phyloP scores from a whole-genome alignment of 2,888 invertebrate species.

The Pseudanteris insignis region DNA sequence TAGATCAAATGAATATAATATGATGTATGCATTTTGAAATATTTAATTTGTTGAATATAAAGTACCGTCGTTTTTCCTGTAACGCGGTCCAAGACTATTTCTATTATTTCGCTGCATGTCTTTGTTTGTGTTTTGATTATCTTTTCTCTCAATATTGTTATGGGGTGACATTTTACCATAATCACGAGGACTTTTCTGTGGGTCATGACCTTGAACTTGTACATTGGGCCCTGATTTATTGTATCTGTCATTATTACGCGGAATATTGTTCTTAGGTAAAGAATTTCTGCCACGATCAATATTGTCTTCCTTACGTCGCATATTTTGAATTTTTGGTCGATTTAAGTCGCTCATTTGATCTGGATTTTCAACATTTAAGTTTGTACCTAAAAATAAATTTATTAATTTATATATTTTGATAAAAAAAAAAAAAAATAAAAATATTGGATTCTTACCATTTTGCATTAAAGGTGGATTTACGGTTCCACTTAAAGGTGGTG shows the following conservation, averaged over 20 bases:
- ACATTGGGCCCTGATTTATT: conserved; percentile 20
- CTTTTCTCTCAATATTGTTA: conserved; percentile 14
- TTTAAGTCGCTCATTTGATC: conserved; percentile 21
- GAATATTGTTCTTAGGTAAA: conserved; percentile 15
- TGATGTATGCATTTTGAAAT: no score
- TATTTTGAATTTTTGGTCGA: conserved; percentile 25
- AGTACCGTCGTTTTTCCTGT: conserved; percentile 52
- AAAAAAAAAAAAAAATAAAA: not conserved
- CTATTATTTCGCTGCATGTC: conserved; percentile 27
- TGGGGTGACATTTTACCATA: conserved; percentile 16
- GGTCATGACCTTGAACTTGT: conserved; percentile 8
- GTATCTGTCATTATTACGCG: conserved; percentile 27
- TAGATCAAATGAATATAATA: not conserved
- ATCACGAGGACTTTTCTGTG: conserved; percentile 25
- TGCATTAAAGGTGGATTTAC: conserved; percentile 17
- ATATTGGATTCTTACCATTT: conserved; percentile 17
- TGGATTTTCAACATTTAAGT: conserved; percentile 30
- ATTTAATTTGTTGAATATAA: no score
- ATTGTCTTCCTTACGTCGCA: conserved; percentile 25
- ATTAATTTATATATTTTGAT: no score
- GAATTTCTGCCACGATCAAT: conserved; percentile 26
- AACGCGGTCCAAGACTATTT: conserved; percentile 51
- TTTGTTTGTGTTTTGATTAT: conserved; percentile 28
- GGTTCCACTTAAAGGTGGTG: conserved; percentile 24
- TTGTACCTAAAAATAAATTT: no score